Base-by-base conservation (phyloP, 2,797 vertebrate species). In the Takifugu ocellatus region DNA sequence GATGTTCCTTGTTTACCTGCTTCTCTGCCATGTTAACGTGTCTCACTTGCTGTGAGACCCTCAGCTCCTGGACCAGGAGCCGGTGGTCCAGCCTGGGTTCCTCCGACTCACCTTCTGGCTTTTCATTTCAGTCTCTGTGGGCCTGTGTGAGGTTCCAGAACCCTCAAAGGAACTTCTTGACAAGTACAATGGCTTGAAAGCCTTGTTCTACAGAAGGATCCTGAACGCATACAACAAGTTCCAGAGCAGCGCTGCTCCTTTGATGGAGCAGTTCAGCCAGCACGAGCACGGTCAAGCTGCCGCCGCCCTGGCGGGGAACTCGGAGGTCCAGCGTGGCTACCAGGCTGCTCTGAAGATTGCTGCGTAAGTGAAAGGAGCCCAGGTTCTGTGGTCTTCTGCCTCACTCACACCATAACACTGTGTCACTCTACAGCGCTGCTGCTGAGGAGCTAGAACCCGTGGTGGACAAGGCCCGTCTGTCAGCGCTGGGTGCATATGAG, bases 131-230 rank as follows among this genome's bases (percentile, higher is more conserved):
- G 92, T 91, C 61, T 89, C 89, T 1, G 11, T 81, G 74, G 87
- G 87, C 85, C 75, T 93, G 77, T 88, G 88, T 5, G 51, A 78
- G 0, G 0, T 75, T 2, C 65, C 78, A 4, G 0, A 2, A 5
- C 91, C 90, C 3, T 72, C 82, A 0, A 2, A 59, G 17, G 91
- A 93, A 15, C 87, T 93, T 8, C 49, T 87, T 42, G 51, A 75
- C 0, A 91, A 90, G 71, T 91, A 91, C 27, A 49, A 83, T 0
- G 1, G 1, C 0, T 0, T 88, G 63, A 91, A 72, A 70, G 0
- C 8, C 0, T 11, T 6, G 0, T 87, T 92, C 78, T 46, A 62
- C 46, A 73, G 63, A 56, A 89, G 90, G 61, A 0, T 92, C 5
- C 0, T 68, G 16, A 68, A 9, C 0, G 54, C 63, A 33, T 81